Evolutionary conservation across 2,888 invertebrate species (phyloP), one percentile per base, ranked within the genome.

Genomic region (Drosophila subquinaria): DNA sequence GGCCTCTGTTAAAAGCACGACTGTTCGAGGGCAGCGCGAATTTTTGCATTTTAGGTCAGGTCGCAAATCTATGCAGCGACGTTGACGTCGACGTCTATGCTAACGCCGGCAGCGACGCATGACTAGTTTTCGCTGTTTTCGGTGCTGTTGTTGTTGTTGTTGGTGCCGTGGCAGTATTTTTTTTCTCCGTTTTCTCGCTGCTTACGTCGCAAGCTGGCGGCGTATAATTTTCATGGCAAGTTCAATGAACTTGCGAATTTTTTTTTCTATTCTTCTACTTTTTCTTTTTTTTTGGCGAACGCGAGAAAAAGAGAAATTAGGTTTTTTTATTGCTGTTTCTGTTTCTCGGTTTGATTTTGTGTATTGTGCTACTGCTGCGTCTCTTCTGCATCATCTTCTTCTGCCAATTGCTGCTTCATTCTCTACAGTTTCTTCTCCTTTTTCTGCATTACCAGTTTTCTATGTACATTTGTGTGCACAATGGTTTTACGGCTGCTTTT

Each of bases 1-100:
- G 64, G 57, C 38, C 61, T 57, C 75, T 82, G 81, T 82, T 86
- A 80, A 56, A 47, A 53, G n/a, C 11, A 47, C 50, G 63, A 33
- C 53, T 45, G 42, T 68, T 55, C 20, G 62, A 68, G 68, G 67
- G 72, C 67, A 73, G 67, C 55, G 67, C 55, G 15, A 71, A 80
- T 81, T 90, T 90, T 86, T 89, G 90, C 89, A 91, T 92, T 92
- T 92, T 92, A 91, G 92, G 92, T 92, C 92, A 92, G 92, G 91
- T 92, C 84, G 82, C 91, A 91, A 91, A 90, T 91, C 89, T 87
- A 90, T 91, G 90, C 89, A 88, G 71, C 76, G n/a, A n/a, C n/a
- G n/a, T n/a, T n/a, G 62, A 27, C 56, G 69, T 56, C 52, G 65
- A 47, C 48, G 65, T 61, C 76, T 23, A 67, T 64, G 71, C 56